These are phyloP conservation scores for Trissolcus basalis DNA, from an alignment of 1,140 invertebrate species.

Conservation along the genomic window DNA sequence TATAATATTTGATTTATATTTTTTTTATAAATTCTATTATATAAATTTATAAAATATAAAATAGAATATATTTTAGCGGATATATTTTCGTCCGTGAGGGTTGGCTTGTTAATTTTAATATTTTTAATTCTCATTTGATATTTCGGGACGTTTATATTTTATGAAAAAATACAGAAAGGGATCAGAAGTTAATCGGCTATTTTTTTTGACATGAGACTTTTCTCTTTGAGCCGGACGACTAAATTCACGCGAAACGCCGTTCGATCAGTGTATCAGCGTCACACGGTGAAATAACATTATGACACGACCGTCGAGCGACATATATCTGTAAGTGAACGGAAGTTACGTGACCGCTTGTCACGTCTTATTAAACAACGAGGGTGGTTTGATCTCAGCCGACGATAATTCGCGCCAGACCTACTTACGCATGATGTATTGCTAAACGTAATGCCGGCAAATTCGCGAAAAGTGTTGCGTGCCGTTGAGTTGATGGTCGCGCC, in stretches of 20 bases:
- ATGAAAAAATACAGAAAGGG: too few species aligned
- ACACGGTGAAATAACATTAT: conserved; percentile 45
- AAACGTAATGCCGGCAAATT: conserved; percentile 38
- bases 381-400: conserved; percentile 62
- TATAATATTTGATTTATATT: too few species aligned
- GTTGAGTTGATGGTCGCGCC: conserved; percentile 3
- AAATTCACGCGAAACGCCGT: conserved; percentile 61
- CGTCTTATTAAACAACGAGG: conserved; percentile 68
- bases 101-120: too few species aligned
- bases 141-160: too few species aligned
- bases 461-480: conserved; percentile 44
- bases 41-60: too few species aligned
- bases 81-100: too few species aligned
- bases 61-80: too few species aligned
- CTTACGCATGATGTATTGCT: conserved; percentile 65
- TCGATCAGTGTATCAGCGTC: conserved; percentile 54
- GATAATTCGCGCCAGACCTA: conserved; percentile 62
- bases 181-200: too few species aligned
- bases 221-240: conserved; percentile 13
- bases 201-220: too few species aligned
- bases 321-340: conserved; percentile 51
- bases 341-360: conserved; percentile 68
- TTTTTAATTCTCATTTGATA: too few species aligned
- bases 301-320: conserved; percentile 33
- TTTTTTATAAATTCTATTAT: too few species aligned